Percentiles rank a stretch among this genome's conserved stretches.
phyloP scores from a whole-genome alignment of 2,888 invertebrate species.

The Cylindroiulus punctatus region DNA sequence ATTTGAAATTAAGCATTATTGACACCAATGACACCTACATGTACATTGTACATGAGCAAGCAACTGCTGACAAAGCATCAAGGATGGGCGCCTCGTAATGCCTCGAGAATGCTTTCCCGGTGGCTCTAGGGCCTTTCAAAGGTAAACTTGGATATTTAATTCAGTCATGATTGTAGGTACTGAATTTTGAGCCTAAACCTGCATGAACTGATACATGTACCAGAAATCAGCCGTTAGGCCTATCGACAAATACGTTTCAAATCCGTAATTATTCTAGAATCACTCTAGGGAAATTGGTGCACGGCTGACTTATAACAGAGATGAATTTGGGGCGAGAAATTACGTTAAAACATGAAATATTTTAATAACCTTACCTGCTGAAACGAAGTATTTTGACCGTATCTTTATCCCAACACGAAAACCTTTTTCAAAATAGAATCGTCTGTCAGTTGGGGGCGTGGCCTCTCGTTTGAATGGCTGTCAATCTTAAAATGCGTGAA shows the following conservation, averaged over 20 bases:
- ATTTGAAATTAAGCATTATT: neutral
- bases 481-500: neutral
- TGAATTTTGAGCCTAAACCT: neutral
- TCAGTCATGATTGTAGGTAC: neutral
- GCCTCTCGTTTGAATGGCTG: neutral
- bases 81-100: neutral
- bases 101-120: neutral
- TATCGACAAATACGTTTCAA: neutral
- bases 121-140: neutral
- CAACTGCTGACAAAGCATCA: neutral
- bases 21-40: neutral
- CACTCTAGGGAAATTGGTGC: neutral
- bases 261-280: neutral
- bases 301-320: neutral
- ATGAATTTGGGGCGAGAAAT: neutral
- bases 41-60: neutral
- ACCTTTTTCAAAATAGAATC: constrained; percentile 21
- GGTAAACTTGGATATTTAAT: neutral
- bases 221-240: neutral
- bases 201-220: neutral
- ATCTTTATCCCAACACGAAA: neutral
- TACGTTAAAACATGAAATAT: neutral
- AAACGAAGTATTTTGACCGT: neutral
- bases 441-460: constrained; percentile 31
- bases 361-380: neutral